Percentiles rank a stretch among this genome's conserved stretches.
Conservation (phyloP, 2,797 vertebrate genomes). For the Lacerta agilis region DNA sequence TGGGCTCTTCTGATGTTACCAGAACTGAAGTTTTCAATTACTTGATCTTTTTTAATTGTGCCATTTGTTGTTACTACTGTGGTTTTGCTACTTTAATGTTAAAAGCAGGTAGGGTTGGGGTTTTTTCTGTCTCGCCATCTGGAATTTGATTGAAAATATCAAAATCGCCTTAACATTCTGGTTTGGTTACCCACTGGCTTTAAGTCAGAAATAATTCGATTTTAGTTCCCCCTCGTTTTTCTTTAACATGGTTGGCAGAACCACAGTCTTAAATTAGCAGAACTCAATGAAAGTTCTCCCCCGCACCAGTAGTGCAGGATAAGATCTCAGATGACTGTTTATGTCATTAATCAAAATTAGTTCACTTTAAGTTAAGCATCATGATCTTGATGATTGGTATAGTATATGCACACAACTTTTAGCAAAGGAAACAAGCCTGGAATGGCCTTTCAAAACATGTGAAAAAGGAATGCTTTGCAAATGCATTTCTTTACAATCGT, state of each 20-base stretch:
- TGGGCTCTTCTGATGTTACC: slow-evolving; percentile 44
- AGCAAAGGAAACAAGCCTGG: not conserved
- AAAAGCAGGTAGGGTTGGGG: slow-evolving; percentile 46
- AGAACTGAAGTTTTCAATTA: slow-evolving; percentile 47
- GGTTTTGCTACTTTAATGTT: slow-evolving; percentile 62
- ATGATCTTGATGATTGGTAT: not conserved
- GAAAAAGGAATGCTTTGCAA: slow-evolving; percentile 13
- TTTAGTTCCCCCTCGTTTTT: slow-evolving; percentile 21
- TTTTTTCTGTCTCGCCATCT: slow-evolving; percentile 38
- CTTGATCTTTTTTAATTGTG: slow-evolving; percentile 48
- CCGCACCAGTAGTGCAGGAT: not conserved
- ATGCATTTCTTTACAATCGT: not conserved
- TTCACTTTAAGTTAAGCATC: not conserved
- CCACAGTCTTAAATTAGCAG: not conserved
- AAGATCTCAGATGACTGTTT: not conserved
- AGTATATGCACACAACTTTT: not conserved
- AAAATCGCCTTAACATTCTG: slow-evolving; percentile 42
- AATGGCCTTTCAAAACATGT: slow-evolving; percentile 3
- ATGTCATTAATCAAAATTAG: not conserved
- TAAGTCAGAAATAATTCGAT: slow-evolving; percentile 55
- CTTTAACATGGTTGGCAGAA: slow-evolving; percentile 34
- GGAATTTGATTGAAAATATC: slow-evolving; percentile 37
- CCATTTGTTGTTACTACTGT: slow-evolving; percentile 58
- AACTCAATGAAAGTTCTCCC: slow-evolving; percentile 20
- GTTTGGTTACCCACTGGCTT: slow-evolving; percentile 57